Evolutionary conservation across 2,888 invertebrate species (phyloP), one percentile per base, ranked within the genome.

Genomic region (Tetranychus truncatus): DNA sequence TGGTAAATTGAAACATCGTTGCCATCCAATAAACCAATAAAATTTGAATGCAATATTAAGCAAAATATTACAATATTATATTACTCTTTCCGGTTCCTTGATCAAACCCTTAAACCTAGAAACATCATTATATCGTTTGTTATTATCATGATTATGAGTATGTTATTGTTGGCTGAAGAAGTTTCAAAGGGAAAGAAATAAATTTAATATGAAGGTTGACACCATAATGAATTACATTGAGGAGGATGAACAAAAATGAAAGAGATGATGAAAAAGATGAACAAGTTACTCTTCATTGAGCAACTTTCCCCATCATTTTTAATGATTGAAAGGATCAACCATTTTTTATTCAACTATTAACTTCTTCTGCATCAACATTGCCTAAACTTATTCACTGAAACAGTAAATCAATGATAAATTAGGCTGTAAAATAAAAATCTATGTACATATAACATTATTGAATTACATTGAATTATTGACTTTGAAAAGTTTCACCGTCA

Each of bases 41-140:
- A 9, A 55, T 55, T 34, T 55, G 5, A 55, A 9, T 55, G 55
- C 9, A 15, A 55, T 55, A 15, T 55, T 15, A 55, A 55, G 55
- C 9, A 3, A 1, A 55, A 55, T 55, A 15, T 55, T 55, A 15
- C 9, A 55, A 55, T 15, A 15, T 55, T 55, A 9, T 55, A 15
- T 55, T 55, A 55, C 55, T 55, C 55, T 55, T 55, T 55, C 55
- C 55, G 55, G 55, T 55, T 55, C 55, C 55, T 55, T 55, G 55
- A 55, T 55, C 15, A 9, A 55, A 55, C 34, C 34, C 34, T 24
- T 4, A 34, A 34, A 34, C 34, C 34, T 34, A 34, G 34, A 34
- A 24, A 4, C 34, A 34, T 34, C 34, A 34, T 34, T 34, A 34
- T 34, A 34, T 34, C 34, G 34, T 2, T 55, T 15, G 55, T 55